phyloP scores from a whole-genome alignment of 2,888 invertebrate genomes.

The Sinhomidia bicolor region DNA sequence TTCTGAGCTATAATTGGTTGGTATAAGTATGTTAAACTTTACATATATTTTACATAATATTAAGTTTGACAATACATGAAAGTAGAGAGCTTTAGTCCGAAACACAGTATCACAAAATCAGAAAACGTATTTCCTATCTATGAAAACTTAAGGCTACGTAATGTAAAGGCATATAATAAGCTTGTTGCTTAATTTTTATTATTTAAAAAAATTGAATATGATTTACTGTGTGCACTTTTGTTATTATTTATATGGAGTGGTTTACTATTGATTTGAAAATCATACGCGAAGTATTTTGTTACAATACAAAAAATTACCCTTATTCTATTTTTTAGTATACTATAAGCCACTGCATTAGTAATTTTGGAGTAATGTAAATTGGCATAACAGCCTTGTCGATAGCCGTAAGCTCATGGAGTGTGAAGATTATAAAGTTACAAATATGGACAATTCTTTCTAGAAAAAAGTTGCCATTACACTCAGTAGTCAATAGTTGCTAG shows the following conservation, averaged over 20 bases:
- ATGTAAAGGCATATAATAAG: too few relatives aligned
- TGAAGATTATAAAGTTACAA: background rate
- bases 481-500: background rate
- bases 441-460: background rate
- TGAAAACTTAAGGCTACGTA: too few relatives aligned
- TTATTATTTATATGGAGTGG: too few relatives aligned
- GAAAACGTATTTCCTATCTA: too few relatives aligned
- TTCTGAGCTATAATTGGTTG: background rate
- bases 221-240: too few relatives aligned
- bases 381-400: slow-evolving; percentile 36
- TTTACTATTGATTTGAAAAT: too few relatives aligned
- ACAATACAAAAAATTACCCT: too few relatives aligned
- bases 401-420: slow-evolving; percentile 28
- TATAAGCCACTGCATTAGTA: slow-evolving; percentile 18
- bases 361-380: background rate
- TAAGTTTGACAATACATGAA: background rate
- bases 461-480: too few relatives aligned
- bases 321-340: slow-evolving; percentile 10
- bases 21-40: background rate
- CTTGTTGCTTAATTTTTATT: too few relatives aligned
- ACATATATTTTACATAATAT: background rate
- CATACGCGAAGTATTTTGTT: background rate
- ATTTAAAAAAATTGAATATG: too few relatives aligned
- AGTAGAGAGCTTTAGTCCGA: background rate
- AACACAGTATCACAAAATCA: background rate